Evolutionary conservation across 2,113 vertebrate genomes (phyloP), one percentile per base, ranked within the genome.

Genomic region (Dinomys branickii): DNA sequence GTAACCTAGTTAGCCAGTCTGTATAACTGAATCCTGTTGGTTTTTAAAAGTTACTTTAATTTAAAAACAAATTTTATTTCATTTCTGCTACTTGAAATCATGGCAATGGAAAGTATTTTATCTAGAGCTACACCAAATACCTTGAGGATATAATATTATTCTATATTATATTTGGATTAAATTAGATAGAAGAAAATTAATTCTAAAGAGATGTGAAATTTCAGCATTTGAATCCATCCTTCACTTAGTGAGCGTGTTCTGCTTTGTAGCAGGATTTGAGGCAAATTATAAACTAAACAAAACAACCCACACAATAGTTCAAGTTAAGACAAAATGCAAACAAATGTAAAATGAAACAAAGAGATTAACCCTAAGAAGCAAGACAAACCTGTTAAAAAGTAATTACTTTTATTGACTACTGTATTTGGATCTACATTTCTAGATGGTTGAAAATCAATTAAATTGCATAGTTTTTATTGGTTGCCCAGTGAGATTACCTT

Each of bases 161-260:
- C 52, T 85, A 8, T 77, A 56, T 83, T 95, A 88, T 93, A 90
- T 91, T 94, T 75, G 56, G 41, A 97, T 91, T 94, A 87, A 28
- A 94, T 94, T 85, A 94, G 85, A 92, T 85, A 87, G 56, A 93
- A 94, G 67, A 90, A 97, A 93, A 97, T 96, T 96, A 92, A 94
- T 94, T 95, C 73, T 81, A 84, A 96, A 85, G 87, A 93, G 93
- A 94, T 77, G n/a, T 90, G 75, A 93, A 95, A 89, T 63, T 41
- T 84, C 78, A 73, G 65, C 33, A 82, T 80, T 93, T 87, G 71
- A 91, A 87, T 93, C 88, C 91, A 92, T 84, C 81, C 50, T 47
- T 88, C 50, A 75, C 84, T 96, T 86, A 89, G n/a, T 7, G 0
- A 63, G 8, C 50, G 26, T n/a, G 61, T 83, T 88, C 67, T 90